phyloP scores from a whole-genome alignment of 2,888 invertebrate species.

The Scaptodrosophila latifasciaeformis region DNA sequence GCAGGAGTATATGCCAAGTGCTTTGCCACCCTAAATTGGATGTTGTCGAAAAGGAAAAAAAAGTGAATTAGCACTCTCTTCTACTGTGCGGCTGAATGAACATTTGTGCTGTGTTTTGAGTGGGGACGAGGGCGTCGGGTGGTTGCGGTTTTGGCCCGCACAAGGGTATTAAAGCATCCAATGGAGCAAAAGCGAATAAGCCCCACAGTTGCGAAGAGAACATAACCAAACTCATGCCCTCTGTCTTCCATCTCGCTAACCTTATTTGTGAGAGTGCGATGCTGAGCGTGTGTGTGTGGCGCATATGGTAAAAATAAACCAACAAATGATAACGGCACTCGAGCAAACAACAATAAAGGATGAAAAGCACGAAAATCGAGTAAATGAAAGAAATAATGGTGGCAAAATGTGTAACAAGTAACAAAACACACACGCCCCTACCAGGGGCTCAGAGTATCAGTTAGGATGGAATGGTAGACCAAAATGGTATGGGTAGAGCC shows the following conservation, averaged over 20 bases:
- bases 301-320: constrained; percentile 57
- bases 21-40: neutral
- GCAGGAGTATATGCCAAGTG: no score
- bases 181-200: neutral
- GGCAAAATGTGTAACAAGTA: constrained; percentile 55
- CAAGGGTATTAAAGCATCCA: no score
- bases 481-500: no score
- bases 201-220: no score
- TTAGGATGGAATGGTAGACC: no score
- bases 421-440: constrained; percentile 36
- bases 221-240: neutral
- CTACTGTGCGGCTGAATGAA: neutral
- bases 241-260: neutral
- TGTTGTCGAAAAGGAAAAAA: neutral
- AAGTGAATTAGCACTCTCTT: constrained; percentile 13
- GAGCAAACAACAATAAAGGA: constrained; percentile 66
- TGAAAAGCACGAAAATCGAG: constrained; percentile 54
- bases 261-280: neutral
- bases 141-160: neutral
- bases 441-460: neutral
- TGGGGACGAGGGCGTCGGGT: neutral
- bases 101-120: neutral
- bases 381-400: constrained; percentile 63
- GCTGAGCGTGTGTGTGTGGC: constrained; percentile 14
- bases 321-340: constrained; percentile 66